Conservation (phyloP, 2,797 vertebrate genomes). For the Spinus olivaceus region DNA sequence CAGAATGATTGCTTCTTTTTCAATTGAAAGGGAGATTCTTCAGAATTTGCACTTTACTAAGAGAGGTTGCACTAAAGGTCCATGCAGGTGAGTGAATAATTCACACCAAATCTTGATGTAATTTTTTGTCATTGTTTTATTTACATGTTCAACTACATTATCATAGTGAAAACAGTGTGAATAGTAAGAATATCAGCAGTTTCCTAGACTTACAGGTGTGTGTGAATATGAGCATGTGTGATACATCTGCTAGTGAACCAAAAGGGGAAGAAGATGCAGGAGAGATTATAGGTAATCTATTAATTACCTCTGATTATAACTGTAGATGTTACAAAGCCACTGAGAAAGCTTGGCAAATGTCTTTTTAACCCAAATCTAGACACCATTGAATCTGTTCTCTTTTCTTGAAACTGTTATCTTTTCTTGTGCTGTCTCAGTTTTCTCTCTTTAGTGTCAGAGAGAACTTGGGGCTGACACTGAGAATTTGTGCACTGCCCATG, state of each 20-base stretch:
- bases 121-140: not conserved
- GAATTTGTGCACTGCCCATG: fast-evolving
- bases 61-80: not conserved
- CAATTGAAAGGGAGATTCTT: not conserved
- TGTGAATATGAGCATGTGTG: not conserved
- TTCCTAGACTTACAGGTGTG: not conserved
- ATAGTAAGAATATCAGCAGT: not conserved
- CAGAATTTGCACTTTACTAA: not conserved
- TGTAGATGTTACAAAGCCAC: not conserved
- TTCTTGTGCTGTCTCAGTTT: not conserved
- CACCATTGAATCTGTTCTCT: not conserved
- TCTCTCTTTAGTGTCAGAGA: not conserved
- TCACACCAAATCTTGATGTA: not conserved
- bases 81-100: not conserved
- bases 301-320: not conserved
- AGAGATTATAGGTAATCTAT: not conserved
- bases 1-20: not conserved
- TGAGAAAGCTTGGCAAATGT: not conserved
- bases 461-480: not conserved
- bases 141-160: not conserved
- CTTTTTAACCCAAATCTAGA: not conserved
- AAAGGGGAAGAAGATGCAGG: not conserved
- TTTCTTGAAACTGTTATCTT: not conserved
- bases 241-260: not conserved
- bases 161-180: not conserved